Base-by-base conservation (phyloP, 2,888 invertebrate genomes). In the Exephanes ischioxanthus region DNA sequence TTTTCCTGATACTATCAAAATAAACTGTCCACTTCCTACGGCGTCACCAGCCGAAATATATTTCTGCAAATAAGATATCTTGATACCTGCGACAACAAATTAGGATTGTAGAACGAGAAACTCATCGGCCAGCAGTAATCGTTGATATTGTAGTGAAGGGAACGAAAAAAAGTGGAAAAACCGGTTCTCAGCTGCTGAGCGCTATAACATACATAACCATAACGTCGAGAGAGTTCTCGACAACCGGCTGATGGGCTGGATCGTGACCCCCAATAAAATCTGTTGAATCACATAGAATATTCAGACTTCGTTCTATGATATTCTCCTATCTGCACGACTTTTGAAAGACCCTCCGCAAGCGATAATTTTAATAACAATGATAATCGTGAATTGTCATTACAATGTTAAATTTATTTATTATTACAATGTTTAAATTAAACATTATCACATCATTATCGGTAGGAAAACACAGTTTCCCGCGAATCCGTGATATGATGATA, bases 211-310 rank as follows among this genome's bases (percentile, higher is more conserved):
- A 78, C 51, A 51, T 55, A 41, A 26, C 61, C 3, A 61, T 33
- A 48, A 48, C n/a, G 22, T 22, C 83, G 61, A 19, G 48, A 73
- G 22, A 7, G 9, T 67, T 48, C 58, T 22, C 37, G 61, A 72
- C 11, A 73, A 68, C 68, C 72, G 78, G 73, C 53, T 51, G 37
- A 61, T 37, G 51, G 1, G 48, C 22, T 67, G 45, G 26, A 83
- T 67, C 66, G 67, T 58, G 19, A 45, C 33, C 58, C 22, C 66
- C 55, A 37, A 33, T 19, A 77, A 77, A 77, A 77, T 77, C n/a
- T 16, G 45, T 48, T 48, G 1, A 9, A 72, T 67, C 37, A 58
- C 67, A 37, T 37, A 16, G 37, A 45, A 30, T 22, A 51, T 48
- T 11, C 55, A 14, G 14, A 58, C 22, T 9, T 9, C 45, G 45